phyloP scores from a whole-genome alignment of 2,888 invertebrate genomes.

The Nephrotoma appendiculata region DNA sequence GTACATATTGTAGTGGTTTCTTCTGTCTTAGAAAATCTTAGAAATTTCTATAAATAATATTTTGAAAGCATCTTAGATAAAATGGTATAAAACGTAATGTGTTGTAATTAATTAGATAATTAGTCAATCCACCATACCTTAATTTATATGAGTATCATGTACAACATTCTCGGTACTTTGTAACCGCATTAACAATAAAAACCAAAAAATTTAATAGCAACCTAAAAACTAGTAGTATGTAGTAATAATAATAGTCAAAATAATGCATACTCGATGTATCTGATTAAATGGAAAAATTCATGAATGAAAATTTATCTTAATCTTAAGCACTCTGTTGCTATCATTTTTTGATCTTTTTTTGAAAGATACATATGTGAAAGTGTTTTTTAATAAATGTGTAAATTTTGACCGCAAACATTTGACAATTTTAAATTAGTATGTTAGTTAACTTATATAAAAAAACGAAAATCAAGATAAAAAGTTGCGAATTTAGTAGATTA shows the following conservation, averaged over 20 bases:
- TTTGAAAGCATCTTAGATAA: background rate
- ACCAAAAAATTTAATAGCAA: too few relatives aligned
- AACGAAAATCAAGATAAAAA: background rate
- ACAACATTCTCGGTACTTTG: background rate
- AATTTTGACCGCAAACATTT: background rate
- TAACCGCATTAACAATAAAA: too few relatives aligned
- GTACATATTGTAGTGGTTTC: too few relatives aligned
- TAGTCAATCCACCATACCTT: background rate
- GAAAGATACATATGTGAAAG: background rate
- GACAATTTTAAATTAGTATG: background rate
- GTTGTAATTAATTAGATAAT: background rate
- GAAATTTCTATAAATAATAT: background rate
- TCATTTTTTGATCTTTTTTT: background rate
- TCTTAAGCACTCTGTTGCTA: background rate
- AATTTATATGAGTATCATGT: background rate
- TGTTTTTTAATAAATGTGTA: background rate
- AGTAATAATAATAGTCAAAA: background rate
- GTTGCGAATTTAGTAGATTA: background rate
- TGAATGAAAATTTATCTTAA: background rate
- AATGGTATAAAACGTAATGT: background rate
- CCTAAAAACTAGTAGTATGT: too few relatives aligned
- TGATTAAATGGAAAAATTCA: background rate
- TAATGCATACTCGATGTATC: background rate
- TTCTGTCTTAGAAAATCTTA: too few relatives aligned
- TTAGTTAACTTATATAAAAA: background rate